Evolutionary conservation across 1,140 invertebrate species (phyloP).

Genomic region (Aradophagus sp.): DNA sequence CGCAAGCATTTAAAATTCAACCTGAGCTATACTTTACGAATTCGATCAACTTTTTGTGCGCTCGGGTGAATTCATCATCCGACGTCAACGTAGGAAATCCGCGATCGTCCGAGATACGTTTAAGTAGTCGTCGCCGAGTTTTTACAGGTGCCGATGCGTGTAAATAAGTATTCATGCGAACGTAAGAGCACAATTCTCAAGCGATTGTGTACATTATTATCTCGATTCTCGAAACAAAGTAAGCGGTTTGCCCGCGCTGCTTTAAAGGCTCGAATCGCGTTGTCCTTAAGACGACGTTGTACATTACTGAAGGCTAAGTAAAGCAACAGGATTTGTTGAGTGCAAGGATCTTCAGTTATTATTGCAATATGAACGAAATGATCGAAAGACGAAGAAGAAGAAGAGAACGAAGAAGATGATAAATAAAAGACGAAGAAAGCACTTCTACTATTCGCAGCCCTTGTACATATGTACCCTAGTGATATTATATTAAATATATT

Average conservation of each 20-base stretch:
- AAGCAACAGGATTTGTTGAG: constrained; percentile 18
- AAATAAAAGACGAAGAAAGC: constrained; percentile 43
- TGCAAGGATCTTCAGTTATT: constrained; percentile 47
- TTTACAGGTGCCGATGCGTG: constrained; percentile 51
- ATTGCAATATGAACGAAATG: constrained; percentile 70
- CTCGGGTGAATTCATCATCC: constrained; percentile 19
- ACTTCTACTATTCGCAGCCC: constrained; percentile 69
- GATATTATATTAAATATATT: constrained; percentile 71
- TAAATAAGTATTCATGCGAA: constrained; percentile 58
- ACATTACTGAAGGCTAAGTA: constrained; percentile 52
- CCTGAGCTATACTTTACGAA: too few relatives aligned
- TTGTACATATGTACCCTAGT: constrained; percentile 75
- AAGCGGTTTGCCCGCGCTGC: too few relatives aligned
- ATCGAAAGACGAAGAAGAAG: too few relatives aligned
- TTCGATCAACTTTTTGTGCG: too few relatives aligned
- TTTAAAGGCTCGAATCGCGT: constrained; percentile 27
- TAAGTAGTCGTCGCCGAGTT: constrained; percentile 35
- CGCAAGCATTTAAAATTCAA: too few relatives aligned
- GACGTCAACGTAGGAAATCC: too few relatives aligned
- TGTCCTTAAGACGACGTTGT: constrained; percentile 51
- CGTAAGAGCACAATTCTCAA: constrained; percentile 50
- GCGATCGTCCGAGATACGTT: constrained; percentile 24
- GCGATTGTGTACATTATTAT: constrained; percentile 39
- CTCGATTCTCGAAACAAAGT: constrained; percentile 27
- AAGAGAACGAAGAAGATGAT: too few relatives aligned